phyloP scores from a whole-genome alignment of 1,140 invertebrate species.

The Dolichoris vasculosae region DNA sequence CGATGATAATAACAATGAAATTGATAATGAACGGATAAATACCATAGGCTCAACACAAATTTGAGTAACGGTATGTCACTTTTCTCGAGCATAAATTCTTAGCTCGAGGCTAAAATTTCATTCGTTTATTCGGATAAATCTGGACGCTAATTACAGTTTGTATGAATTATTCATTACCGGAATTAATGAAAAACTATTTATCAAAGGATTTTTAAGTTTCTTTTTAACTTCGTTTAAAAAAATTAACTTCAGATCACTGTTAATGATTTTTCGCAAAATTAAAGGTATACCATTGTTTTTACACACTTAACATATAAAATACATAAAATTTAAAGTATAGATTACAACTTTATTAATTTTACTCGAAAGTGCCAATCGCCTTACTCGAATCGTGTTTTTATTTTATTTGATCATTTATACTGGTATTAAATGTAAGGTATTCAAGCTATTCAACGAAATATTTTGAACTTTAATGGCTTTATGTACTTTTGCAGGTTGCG shows the following conservation, averaged over 20 bases:
- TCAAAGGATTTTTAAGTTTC: too few relatives aligned
- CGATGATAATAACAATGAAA: background rate
- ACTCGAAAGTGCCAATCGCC: background rate
- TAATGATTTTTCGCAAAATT: too few relatives aligned
- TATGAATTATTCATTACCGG: background rate
- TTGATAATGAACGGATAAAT: too few relatives aligned
- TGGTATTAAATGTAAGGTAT: background rate
- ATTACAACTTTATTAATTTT: background rate
- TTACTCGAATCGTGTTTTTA: background rate
- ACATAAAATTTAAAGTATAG: too few relatives aligned
- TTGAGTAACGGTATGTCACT: background rate
- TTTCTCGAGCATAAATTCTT: background rate
- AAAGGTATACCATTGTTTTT: too few relatives aligned
- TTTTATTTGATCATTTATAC: background rate
- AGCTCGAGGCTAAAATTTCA: background rate
- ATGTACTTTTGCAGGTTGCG: conserved; percentile 6
- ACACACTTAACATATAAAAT: too few relatives aligned
- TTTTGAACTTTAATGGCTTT: conserved; percentile 12
- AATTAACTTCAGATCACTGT: too few relatives aligned
- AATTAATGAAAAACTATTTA: too few relatives aligned
- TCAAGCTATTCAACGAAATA: too few relatives aligned
- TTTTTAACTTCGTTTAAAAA: too few relatives aligned
- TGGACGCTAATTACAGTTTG: background rate
- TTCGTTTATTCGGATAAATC: background rate
- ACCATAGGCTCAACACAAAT: background rate